Conservation (phyloP, 2,888 invertebrate genomes). For the Marronus borbonicus region DNA sequence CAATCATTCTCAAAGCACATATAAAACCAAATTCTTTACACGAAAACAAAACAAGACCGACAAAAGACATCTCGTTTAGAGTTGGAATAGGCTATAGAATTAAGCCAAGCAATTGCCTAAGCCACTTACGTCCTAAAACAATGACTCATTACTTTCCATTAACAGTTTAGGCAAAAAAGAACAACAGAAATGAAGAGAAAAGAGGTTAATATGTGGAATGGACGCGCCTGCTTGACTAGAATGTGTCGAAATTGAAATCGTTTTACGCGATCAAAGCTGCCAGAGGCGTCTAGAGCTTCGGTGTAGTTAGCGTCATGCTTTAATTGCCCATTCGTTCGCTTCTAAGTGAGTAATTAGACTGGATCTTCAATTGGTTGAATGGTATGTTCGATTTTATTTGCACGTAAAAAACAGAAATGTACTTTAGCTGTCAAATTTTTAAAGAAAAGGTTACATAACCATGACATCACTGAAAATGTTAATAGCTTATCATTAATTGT, state of each 20-base stretch:
- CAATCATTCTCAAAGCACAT: too few species aligned
- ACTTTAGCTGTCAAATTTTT: too few species aligned
- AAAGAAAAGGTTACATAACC: too few species aligned
- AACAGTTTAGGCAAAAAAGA: slow-evolving; percentile 18
- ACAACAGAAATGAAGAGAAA: slow-evolving; percentile 3
- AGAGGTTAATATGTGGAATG: slow-evolving; percentile 53
- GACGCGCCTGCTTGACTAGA: slow-evolving; percentile 42
- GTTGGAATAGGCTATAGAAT: slow-evolving; percentile 49
- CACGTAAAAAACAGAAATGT: too few species aligned
- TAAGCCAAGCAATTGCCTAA: slow-evolving; percentile 55
- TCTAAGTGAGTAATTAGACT: not conserved
- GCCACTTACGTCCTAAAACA: slow-evolving; percentile 49
- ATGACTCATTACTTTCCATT: slow-evolving; percentile 55
- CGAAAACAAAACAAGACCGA: too few species aligned
- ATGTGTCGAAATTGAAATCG: slow-evolving; percentile 41
- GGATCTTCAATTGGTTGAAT: not conserved
- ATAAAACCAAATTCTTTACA: too few species aligned
- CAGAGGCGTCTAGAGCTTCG: not conserved
- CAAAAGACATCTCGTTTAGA: not conserved
- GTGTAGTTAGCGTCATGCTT: not conserved
- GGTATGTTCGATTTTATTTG: not conserved
- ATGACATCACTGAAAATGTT: too few species aligned
- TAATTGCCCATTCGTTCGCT: not conserved
- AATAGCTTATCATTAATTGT: too few species aligned
- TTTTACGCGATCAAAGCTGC: slow-evolving; percentile 4